Base-by-base conservation (phyloP, 2,113 vertebrate genomes). In the Paradisaea rubra region DNA sequence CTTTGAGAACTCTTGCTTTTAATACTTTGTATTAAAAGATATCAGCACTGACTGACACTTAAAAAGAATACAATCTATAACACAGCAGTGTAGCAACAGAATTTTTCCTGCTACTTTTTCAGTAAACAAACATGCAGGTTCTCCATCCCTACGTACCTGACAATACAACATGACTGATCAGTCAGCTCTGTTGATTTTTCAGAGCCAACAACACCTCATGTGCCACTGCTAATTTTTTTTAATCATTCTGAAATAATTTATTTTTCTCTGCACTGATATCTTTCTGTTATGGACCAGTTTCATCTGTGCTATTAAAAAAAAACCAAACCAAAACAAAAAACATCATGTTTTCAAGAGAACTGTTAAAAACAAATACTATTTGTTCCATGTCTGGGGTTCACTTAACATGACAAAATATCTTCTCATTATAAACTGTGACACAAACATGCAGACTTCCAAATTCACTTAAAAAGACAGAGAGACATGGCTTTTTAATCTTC, bases 351-450 rank as follows among this genome's bases (percentile, higher is more conserved):
- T 76, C 39, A 93, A 35, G 49, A 56, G 64, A 96, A 76, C 5
- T 41, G 63, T 39, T 50, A 63, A 84, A 95, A 97, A 78, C 7
- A 87, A 91, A 44, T 77, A 57, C 4, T 56, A 42, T 57, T 73
- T 73, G 35, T 88, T 90, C 87, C 70, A 6, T 77, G 72, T 66
- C 66, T 96, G 14, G 56, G 23, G 30, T 85, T 95, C 70, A 95
- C 83, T 93, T 92, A 77, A 93, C 24, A 56, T 41, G 19, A 74
- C 39, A 70, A 82, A 88, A 52, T 63, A 89, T 6, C 47, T 94
- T 95, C 69, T 87, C 65, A 65, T 81, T 80, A 77, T 61, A 96
- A 96, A 89, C 42, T 91, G 54, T 65, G 69, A 95, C 53, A 92
- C 41, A 84, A 91, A 82, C 1, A 7, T 84, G 47, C 49, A 94